Evolutionary conservation across 2,113 vertebrate species (phyloP).

Genomic region (Hydrolagus affinis): DNA sequence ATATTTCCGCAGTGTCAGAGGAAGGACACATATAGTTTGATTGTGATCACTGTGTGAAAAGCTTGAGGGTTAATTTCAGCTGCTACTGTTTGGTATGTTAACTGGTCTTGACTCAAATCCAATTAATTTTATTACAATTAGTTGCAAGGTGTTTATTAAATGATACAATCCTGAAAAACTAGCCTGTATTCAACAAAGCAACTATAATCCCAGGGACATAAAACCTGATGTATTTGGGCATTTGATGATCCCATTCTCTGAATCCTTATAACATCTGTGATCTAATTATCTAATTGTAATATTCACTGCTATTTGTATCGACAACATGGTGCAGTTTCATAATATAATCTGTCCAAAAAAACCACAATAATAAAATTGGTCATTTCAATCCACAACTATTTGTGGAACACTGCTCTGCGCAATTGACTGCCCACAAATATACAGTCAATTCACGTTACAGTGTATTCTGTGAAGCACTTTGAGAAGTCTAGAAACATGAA

Average conservation of each 20-base stretch:
- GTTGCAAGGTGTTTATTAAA: neutral
- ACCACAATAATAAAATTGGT: too few relatives aligned
- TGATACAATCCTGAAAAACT: neutral
- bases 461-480: too few relatives aligned
- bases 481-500: too few relatives aligned
- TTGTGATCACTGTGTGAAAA: constrained; percentile 18
- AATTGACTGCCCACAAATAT: too few relatives aligned
- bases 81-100: constrained; percentile 11
- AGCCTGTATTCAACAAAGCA: neutral
- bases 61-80: constrained; percentile 12
- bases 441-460: too few relatives aligned
- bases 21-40: constrained; percentile 24
- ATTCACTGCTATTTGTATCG: neutral
- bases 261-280: neutral
- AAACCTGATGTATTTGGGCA: neutral
- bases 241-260: neutral
- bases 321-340: too few relatives aligned
- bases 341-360: too few relatives aligned
- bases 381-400: too few relatives aligned
- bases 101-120: constrained; percentile 20
- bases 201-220: neutral
- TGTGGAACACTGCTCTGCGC: too few relatives aligned
- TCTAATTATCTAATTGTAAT: constrained; percentile 5
- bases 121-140: constrained; percentile 11
- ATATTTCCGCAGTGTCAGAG: constrained; percentile 29